These are phyloP conservation scores for Pseudanteris insignis DNA, from an alignment of 2,888 invertebrate genomes.

Conservation along the genomic window DNA sequence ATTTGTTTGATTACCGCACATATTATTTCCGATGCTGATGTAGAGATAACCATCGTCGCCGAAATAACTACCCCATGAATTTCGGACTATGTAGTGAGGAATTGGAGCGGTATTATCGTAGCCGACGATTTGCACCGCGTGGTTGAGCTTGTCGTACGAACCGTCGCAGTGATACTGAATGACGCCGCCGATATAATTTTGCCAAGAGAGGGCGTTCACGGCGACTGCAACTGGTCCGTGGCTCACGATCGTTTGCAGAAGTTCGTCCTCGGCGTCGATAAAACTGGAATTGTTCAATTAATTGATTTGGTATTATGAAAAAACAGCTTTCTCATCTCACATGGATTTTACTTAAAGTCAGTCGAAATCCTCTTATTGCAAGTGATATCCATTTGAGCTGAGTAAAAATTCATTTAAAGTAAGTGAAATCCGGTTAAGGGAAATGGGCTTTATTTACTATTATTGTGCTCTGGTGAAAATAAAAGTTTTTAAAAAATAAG, in stretches of 20 bases:
- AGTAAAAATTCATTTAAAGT: too few relatives aligned
- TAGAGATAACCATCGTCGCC: constrained; percentile 81
- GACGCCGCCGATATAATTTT: constrained; percentile 85
- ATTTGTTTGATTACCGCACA: constrained; percentile 72
- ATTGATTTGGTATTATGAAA: too few relatives aligned
- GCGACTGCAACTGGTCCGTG: constrained; percentile 84
- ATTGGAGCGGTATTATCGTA: constrained; percentile 78
- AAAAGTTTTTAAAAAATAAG: too few relatives aligned
- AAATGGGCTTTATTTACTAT: too few relatives aligned
- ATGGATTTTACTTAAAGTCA: too few relatives aligned
- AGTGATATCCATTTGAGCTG: too few relatives aligned
- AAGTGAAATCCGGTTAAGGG: too few relatives aligned
- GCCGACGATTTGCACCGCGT: constrained; percentile 85
- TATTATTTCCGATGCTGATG: constrained; percentile 78
- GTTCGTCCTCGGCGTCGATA: constrained; percentile 72
- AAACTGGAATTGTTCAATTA: constrained; percentile 72
- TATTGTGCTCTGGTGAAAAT: too few relatives aligned
- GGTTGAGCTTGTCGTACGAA: constrained; percentile 72
- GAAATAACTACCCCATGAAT: constrained; percentile 84
- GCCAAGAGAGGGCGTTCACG: constrained; percentile 86
- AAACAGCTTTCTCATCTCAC: too few relatives aligned
- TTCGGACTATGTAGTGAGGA: constrained; percentile 84
- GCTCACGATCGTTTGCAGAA: constrained; percentile 71
- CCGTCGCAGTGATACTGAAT: constrained; percentile 83
- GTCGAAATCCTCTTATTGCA: too few relatives aligned